These are phyloP conservation scores for Sitophilus oryzae DNA, from an alignment of 1,140 invertebrate genomes.

Conservation along the genomic window DNA sequence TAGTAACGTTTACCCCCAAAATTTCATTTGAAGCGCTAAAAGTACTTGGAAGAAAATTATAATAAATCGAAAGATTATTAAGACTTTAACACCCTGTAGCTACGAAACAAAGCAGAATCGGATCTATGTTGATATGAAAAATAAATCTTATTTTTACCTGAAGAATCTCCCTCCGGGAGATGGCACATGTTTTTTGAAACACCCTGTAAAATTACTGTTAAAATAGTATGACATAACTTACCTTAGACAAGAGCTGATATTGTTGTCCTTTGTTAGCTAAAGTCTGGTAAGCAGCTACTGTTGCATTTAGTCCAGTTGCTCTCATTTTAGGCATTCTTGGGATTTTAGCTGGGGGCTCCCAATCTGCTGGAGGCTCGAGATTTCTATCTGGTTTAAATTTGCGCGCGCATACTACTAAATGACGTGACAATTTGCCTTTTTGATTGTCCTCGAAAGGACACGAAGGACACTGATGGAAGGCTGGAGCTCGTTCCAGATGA, in stretches of 20 bases:
- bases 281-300: constrained; percentile 41
- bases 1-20: too few species aligned
- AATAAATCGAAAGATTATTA: too few species aligned
- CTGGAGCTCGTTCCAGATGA: constrained; percentile 74
- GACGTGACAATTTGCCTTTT: constrained; percentile 85
- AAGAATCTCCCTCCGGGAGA: too few species aligned
- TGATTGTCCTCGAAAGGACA: constrained; percentile 93
- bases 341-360: constrained; percentile 90
- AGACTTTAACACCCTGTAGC: too few species aligned
- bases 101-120: too few species aligned
- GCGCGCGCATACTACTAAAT: constrained; percentile 82
- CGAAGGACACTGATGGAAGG: constrained; percentile 87
- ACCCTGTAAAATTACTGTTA: background rate
- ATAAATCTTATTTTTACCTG: too few species aligned
- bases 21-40: too few species aligned
- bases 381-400: constrained; percentile 78
- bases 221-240: background rate
- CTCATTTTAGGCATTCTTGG: constrained; percentile 61
- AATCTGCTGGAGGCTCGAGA: constrained; percentile 75
- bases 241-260: constrained; percentile 41
- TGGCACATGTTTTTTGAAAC: too few species aligned
- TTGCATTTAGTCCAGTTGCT: constrained; percentile 40
- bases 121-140: too few species aligned
- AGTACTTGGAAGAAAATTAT: too few species aligned
- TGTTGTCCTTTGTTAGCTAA: constrained; percentile 44